Conservation (phyloP, 2,797 vertebrate species). For the Hypotaenidia okinawae region DNA sequence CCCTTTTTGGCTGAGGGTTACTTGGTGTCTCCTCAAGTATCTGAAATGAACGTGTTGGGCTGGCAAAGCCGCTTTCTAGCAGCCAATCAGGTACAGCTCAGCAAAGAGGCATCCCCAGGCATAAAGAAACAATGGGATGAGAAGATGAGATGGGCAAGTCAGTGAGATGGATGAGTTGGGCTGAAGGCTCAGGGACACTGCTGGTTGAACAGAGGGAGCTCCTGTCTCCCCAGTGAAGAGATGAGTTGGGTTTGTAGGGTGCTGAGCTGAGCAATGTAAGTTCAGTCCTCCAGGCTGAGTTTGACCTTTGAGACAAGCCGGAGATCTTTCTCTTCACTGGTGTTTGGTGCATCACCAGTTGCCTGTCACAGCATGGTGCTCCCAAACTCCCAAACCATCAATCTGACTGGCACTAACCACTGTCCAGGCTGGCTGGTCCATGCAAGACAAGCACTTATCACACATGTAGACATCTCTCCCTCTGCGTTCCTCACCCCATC, state of each 20-base stretch:
- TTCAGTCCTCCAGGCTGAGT: not conserved
- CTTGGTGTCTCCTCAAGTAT: conserved; percentile 1
- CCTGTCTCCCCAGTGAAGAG: not conserved
- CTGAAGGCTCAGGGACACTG: not conserved
- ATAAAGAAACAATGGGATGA: rapidly evolving
- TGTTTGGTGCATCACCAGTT: not conserved
- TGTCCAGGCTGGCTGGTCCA: not conserved
- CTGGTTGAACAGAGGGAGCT: not conserved
- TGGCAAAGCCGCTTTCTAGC: conserved; percentile 14
- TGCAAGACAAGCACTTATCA: not conserved
- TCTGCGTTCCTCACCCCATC: not conserved
- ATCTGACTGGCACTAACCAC: not conserved
- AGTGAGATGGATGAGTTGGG: not conserved
- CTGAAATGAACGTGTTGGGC: not conserved
- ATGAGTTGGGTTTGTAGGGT: not conserved
- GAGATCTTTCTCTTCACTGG: not conserved
- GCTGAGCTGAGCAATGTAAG: not conserved
- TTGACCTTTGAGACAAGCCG: not conserved
- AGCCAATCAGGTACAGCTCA: not conserved
- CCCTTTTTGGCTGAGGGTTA: conserved; percentile 12
- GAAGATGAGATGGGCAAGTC: not conserved
- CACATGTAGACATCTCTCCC: not conserved
- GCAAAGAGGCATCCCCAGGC: not conserved
- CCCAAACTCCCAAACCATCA: not conserved
- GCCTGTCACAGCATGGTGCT: not conserved